Percentiles rank a stretch among this genome's conserved stretches.
These are phyloP conservation scores for Xanthia icteritia DNA, from an alignment of 2,888 invertebrate genomes.

Conservation along the genomic window DNA sequence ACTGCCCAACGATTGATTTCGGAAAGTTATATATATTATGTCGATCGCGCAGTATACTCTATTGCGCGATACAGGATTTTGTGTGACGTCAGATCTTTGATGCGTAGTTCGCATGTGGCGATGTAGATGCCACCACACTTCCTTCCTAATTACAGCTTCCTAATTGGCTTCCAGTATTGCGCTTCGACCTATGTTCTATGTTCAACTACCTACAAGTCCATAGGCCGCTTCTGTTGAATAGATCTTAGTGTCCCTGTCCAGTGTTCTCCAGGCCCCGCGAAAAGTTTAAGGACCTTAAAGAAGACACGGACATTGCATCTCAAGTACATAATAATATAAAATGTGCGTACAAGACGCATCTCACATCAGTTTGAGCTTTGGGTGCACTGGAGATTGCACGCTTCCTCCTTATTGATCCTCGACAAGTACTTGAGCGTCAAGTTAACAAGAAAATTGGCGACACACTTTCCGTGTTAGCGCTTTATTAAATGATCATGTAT, in stretches of 20 bases:
- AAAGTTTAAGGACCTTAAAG: not conserved
- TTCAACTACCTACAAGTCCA: not conserved
- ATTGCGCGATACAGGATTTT: too few relatives aligned
- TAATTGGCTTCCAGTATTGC: not conserved
- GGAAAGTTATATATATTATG: too few relatives aligned
- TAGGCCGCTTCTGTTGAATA: not conserved
- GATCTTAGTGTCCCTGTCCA: too few relatives aligned
- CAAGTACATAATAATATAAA: not conserved
- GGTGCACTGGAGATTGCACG: slow-evolving; percentile 39
- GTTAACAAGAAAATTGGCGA: slow-evolving; percentile 57
- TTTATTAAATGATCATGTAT: slow-evolving; percentile 39
- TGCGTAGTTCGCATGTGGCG: too few relatives aligned
- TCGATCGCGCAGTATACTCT: too few relatives aligned
- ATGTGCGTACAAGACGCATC: slow-evolving; percentile 4
- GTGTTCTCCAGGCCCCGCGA: not conserved
- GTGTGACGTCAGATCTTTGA: too few relatives aligned
- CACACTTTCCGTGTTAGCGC: slow-evolving; percentile 27
- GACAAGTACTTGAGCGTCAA: slow-evolving; percentile 34
- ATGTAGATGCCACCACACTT: too few relatives aligned
- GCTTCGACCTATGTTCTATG: not conserved
- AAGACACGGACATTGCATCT: not conserved
- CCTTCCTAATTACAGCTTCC: too few relatives aligned
- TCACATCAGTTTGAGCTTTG: slow-evolving; percentile 1
- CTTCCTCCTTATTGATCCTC: slow-evolving; percentile 46
- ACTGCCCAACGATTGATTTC: too few relatives aligned